These are phyloP conservation scores for Octonoba sinensis DNA, from an alignment of 2,888 invertebrate genomes.

Conservation along the genomic window DNA sequence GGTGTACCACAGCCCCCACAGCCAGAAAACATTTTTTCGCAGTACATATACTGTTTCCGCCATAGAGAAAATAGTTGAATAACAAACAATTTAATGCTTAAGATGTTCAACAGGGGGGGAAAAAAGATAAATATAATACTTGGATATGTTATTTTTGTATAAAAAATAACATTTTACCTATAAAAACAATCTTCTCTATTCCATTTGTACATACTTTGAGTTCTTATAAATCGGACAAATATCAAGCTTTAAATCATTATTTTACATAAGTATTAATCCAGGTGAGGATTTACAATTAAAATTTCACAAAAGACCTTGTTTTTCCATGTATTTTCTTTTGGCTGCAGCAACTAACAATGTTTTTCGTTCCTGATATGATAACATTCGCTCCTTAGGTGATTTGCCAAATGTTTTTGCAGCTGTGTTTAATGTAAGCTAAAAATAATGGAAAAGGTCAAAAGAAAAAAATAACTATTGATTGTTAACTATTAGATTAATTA, in stretches of 20 bases:
- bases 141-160: conserved; percentile 15
- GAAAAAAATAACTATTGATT: neutral
- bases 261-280: neutral
- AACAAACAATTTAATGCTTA: too few relatives aligned
- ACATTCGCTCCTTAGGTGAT: conserved; percentile 76
- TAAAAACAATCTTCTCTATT: conserved; percentile 22
- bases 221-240: neutral
- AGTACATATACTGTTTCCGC: too few relatives aligned
- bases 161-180: conserved; percentile 35
- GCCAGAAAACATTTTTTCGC: too few relatives aligned
- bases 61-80: too few relatives aligned
- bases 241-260: neutral
- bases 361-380: conserved; percentile 85
- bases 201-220: conserved; percentile 54
- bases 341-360: conserved; percentile 83
- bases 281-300: neutral
- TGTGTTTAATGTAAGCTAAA: conserved; percentile 67
- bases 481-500: too few relatives aligned
- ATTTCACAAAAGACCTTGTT: conserved; percentile 73
- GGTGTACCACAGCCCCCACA: too few relatives aligned
- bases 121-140: conserved; percentile 26
- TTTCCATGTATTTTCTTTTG: conserved; percentile 82
- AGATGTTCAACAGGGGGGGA: too few relatives aligned
- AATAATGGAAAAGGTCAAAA: neutral
- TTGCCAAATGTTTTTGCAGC: conserved; percentile 72